Conservation (phyloP, 2,113 vertebrate genomes). For the Festucalex cinctus region DNA sequence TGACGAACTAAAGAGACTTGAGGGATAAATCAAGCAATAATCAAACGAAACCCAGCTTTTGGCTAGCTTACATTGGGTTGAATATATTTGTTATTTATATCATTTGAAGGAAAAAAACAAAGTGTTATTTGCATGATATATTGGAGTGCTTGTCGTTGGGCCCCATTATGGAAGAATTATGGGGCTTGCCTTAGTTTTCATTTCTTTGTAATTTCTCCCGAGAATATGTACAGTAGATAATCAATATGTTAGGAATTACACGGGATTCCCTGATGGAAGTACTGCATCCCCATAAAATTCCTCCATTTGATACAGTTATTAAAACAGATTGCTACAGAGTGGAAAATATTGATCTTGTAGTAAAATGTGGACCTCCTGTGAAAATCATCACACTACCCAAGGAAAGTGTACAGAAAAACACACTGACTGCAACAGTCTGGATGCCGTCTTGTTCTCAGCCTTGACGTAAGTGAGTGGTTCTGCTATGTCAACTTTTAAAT, state of each 20-base stretch:
- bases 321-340: not conserved
- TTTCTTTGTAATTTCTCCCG: not conserved
- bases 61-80: no score
- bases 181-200: not conserved
- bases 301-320: not conserved
- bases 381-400: constrained; percentile 1
- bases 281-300: not conserved
- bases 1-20: no score
- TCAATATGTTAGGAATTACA: not conserved
- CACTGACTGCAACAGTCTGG: constrained; percentile 50
- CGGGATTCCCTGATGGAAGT: not conserved
- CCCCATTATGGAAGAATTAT: not conserved
- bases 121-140: not conserved
- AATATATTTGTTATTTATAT: no score
- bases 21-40: no score
- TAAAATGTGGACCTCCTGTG: not conserved
- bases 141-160: not conserved
- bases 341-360: constrained; percentile 1
- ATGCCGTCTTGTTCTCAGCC: constrained; percentile 60
- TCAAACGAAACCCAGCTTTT: no score
- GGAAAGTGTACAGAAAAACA: constrained; percentile 42
- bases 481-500: constrained; percentile 55
- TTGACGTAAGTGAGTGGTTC: constrained; percentile 60
- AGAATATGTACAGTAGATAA: constrained; percentile 22
- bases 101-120: not conserved